Percentiles rank a stretch among this genome's conserved stretches.
Conservation (phyloP, 2,888 invertebrate genomes). For the Meganola albula region DNA sequence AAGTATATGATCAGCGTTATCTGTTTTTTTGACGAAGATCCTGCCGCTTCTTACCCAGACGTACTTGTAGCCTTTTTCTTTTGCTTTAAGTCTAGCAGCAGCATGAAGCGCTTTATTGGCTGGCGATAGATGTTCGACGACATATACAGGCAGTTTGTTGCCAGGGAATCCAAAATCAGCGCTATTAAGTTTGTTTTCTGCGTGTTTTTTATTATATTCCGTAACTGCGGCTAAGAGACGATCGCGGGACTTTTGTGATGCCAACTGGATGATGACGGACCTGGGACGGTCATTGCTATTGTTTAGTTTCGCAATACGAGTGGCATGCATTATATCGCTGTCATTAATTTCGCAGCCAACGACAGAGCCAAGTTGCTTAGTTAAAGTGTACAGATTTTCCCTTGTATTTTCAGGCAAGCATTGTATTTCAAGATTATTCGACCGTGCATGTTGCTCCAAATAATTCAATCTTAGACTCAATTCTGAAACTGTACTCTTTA, state of each 20-base stretch:
- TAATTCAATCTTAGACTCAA: too few species aligned
- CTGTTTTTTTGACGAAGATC: constrained; percentile 6
- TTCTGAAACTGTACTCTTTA: too few species aligned
- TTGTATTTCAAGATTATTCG: constrained; percentile 15
- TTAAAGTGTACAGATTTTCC: constrained; percentile 10
- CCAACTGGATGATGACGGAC: constrained; percentile 2
- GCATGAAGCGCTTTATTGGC: constrained; percentile 5
- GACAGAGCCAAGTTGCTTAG: constrained; percentile 10
- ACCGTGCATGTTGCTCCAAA: too few species aligned
- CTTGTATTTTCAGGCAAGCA: constrained; percentile 13
- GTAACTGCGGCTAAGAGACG: constrained; percentile 9
- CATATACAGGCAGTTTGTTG: not conserved
- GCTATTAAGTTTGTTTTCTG: constrained; percentile 4
- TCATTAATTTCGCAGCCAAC: constrained; percentile 6
- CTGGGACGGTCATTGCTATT: constrained; percentile 10
- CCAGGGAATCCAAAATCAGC: constrained; percentile 8
- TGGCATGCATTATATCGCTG: constrained; percentile 6
- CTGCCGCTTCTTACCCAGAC: constrained; percentile 6
- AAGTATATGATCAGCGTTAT: not conserved
- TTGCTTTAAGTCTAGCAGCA: not conserved
- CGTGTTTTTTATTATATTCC: constrained; percentile 13
- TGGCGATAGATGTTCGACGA: constrained; percentile 8
- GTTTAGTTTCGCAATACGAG: constrained; percentile 14
- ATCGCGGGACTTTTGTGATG: constrained; percentile 13
- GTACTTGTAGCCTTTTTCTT: constrained; percentile 2